A percentile compares a stretch with the other conserved stretches of the same genome.
phyloP scores from a whole-genome alignment of 2,888 invertebrate genomes.

The Endomychus coccineus region DNA sequence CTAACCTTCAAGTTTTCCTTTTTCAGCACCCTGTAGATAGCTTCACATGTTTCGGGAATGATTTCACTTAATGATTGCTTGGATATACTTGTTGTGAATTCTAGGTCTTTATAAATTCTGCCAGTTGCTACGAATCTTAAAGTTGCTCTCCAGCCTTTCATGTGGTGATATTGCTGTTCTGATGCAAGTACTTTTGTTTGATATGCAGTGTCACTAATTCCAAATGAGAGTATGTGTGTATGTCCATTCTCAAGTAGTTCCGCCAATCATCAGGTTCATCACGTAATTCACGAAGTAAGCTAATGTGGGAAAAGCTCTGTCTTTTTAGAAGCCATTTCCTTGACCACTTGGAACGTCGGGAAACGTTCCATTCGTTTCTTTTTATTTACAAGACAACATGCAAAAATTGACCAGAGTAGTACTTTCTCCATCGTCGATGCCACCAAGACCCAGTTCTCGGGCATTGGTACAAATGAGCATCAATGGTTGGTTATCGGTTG shows the following conservation, averaged over 20 bases:
- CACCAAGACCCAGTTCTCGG: no score
- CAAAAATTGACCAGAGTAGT: slow-evolving; percentile 16
- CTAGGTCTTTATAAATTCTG: slow-evolving; percentile 26
- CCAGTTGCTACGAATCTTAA: slow-evolving; percentile 29
- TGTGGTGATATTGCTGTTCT: slow-evolving; percentile 24
- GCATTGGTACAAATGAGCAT: no score
- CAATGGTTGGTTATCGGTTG: no score
- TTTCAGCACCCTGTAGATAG: slow-evolving; percentile 16
- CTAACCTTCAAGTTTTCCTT: slow-evolving; percentile 17
- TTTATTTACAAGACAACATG: slow-evolving; percentile 14
- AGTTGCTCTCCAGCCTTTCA: slow-evolving; percentile 26
- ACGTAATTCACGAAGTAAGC: slow-evolving; percentile 18
- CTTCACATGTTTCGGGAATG: slow-evolving; percentile 17
- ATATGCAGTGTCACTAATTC: slow-evolving; percentile 23
- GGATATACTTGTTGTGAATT: slow-evolving; percentile 29
- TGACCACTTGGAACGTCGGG: slow-evolving; percentile 17
- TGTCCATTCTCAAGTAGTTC: slow-evolving; percentile 26
- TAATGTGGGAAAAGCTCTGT: slow-evolving; percentile 18
- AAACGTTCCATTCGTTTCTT: slow-evolving; percentile 14
- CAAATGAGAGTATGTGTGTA: slow-evolving; percentile 20
- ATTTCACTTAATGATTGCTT: slow-evolving; percentile 24
- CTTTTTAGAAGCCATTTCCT: slow-evolving; percentile 18
- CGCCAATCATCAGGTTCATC: slow-evolving; percentile 23
- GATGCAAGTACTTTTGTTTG: slow-evolving; percentile 20
- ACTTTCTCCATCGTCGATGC: slow-evolving; percentile 18